Evolutionary conservation across 2,797 vertebrate species (phyloP).

Genomic region (Lepilemur ruficaudatus): DNA sequence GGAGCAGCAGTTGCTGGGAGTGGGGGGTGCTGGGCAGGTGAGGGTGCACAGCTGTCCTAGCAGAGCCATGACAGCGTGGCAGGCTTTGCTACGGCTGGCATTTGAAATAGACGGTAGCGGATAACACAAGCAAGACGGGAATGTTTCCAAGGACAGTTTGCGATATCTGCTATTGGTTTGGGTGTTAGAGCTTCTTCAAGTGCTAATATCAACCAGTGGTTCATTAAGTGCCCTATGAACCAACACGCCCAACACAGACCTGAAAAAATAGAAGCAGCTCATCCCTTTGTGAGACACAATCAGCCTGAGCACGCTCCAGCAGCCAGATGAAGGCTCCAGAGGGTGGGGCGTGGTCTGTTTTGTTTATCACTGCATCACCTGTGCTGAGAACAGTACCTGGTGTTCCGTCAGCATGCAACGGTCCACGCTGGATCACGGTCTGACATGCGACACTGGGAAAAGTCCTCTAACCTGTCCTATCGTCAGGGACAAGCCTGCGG

Average conservation of each 20-base stretch:
- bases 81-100: no score
- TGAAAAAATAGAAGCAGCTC: background rate
- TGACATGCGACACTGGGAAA: background rate
- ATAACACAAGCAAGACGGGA: background rate
- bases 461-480: background rate
- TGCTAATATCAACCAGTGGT: no score
- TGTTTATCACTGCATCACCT: background rate
- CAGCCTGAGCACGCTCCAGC: background rate
- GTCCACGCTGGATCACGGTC: no score
- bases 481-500: no score
- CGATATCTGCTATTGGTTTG: background rate
- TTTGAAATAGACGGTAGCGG: background rate
- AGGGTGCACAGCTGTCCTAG: background rate
- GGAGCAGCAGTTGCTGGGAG: fast-evolving
- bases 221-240: fast-evolving
- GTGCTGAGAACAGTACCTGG: background rate
- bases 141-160: no score
- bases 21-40: fast-evolving
- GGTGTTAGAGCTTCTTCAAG: background rate
- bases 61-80: fast-evolving
- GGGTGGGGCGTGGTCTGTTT: background rate
- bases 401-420: fast-evolving
- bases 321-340: background rate
- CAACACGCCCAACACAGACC: fast-evolving
- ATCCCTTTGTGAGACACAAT: background rate